Base-by-base conservation (phyloP, 92 coral and sea anemone species). In the Umimayanthus kanabou region DNA sequence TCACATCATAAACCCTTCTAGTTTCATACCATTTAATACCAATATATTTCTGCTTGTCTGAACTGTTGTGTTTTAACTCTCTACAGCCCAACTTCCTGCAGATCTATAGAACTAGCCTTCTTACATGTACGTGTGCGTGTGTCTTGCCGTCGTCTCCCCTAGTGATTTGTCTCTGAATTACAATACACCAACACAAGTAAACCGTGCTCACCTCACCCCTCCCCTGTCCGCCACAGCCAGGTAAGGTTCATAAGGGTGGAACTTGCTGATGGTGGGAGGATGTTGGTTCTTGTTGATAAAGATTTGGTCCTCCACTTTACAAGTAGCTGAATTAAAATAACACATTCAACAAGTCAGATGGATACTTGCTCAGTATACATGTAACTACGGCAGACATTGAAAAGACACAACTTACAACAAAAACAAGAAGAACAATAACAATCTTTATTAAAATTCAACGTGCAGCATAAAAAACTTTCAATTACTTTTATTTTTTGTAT, bases 151-250 rank as follows among this genome's bases (percentile, higher is more conserved):
- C 50, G 73, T 67, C 28, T 42, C 10, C 20, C 10, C 18, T n/a
- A n/a, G n/a, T n/a, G n/a, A 11, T 16, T 10, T 57, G 49, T 80
- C n/a, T 6, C 82, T 9, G 29, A 14, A 79, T 50, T n/a, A 75
- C 49, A 74, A 18, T 43, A 7, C 30, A 79, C 5, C 30, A 37
- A 58, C 2, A 4, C 28, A 84, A 13, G 39, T 43, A 20, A 40
- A 20, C 25, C n/a, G n/a, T 28, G 55, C 92, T 33, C 79, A 96
- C 99, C 98, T 96, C 79, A 96, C 94, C 23, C 98, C 96, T 66
- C 95, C 94, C 92, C 94, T 95, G 90, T 96, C 99, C 76, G 99
- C 98, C 70, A 96, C 99, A 9, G 98, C 98, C 22, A 96, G 93
- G 91, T 95, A 93, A 61, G 99, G 98, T 76, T 96, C 98, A 73